Base-by-base conservation (phyloP, 2,888 invertebrate genomes). In the Psylliodes chrysocephalus region DNA sequence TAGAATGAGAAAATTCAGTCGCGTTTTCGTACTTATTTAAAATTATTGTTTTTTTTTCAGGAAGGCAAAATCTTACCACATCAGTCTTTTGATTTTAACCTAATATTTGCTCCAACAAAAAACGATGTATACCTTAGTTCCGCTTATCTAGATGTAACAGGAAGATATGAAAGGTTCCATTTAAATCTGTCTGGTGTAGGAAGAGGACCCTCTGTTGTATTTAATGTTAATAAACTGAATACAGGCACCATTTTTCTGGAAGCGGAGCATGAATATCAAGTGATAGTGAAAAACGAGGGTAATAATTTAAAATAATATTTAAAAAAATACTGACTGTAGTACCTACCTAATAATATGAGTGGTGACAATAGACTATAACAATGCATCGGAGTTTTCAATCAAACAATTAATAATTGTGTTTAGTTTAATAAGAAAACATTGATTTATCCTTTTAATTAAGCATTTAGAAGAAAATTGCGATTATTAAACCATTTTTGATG, bases 131-230 rank as follows among this genome's bases (percentile, higher is more conserved):
- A 86, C 70, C 78, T 81, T 38, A 79, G 83, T n/a, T 79, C 73
- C 0, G 86, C 85, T 0, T 89, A 85, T 79, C 81, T 89, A 65
- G 89, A 90, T 70, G 82, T 89, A 1, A 85, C 86, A 57, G 90
- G 89, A 5, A 79, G 83, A 2, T 77, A 77, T 47, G 80, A 85
- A 12, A 84, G 89, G 60, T 77, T 87, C 46, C 83, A 85, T 0
- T 69, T 89, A 28, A 82, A 79, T 71, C 76, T 89, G 65, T 74
- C 79, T 18, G 90, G 89, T 1, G 79, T 78, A 7, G 87, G 89
- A 15, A 73, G 86, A 52, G 89, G 90, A 3, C 89, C 90, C 1
- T 72, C 79, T 1, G 84, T 90, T 57, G 77, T 79, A 46, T 76
- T 89, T 10, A 88, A 87, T 71, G 74, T 88, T 12, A 84, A 86